phyloP scores from a whole-genome alignment of 2,797 vertebrate genomes.

The Limosa lapponica region DNA sequence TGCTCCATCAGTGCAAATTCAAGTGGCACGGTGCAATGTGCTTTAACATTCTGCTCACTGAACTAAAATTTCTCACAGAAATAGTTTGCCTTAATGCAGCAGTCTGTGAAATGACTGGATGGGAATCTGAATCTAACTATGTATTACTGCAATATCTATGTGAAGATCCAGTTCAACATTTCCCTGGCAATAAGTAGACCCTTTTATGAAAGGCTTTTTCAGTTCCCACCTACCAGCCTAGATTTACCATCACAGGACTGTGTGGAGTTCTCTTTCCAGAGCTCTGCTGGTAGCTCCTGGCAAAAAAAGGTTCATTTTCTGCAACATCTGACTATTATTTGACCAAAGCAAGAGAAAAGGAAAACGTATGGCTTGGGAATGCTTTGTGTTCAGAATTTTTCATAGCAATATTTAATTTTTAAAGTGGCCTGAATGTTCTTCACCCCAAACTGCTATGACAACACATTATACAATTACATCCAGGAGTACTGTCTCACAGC shows the following conservation, averaged over 20 bases:
- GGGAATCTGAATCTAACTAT: not conserved
- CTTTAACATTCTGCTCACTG: not conserved
- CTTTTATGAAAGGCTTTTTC: not conserved
- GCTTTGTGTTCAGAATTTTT: not conserved
- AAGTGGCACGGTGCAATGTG: not conserved
- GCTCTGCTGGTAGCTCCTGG: not conserved
- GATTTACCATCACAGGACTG: not conserved
- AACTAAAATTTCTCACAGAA: not conserved
- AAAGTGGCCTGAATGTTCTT: not conserved
- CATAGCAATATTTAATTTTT: not conserved
- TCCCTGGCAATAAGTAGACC: not conserved
- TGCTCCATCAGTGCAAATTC: not conserved
- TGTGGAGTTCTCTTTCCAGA: not conserved
- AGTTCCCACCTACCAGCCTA: not conserved
- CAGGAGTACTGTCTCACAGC: not conserved
- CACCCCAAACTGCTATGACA: not conserved
- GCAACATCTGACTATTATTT: not conserved
- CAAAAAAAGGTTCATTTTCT: not conserved
- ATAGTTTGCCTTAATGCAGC: not conserved
- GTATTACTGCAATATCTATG: not conserved
- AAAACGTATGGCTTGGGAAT: not conserved
- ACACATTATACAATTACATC: not conserved
- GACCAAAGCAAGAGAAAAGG: not conserved
- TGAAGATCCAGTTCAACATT: conserved; percentile 1
- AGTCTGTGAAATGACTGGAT: not conserved